Evolutionary conservation across 2,888 invertebrate species (phyloP).

Genomic region (Lumbricus terrestris): DNA sequence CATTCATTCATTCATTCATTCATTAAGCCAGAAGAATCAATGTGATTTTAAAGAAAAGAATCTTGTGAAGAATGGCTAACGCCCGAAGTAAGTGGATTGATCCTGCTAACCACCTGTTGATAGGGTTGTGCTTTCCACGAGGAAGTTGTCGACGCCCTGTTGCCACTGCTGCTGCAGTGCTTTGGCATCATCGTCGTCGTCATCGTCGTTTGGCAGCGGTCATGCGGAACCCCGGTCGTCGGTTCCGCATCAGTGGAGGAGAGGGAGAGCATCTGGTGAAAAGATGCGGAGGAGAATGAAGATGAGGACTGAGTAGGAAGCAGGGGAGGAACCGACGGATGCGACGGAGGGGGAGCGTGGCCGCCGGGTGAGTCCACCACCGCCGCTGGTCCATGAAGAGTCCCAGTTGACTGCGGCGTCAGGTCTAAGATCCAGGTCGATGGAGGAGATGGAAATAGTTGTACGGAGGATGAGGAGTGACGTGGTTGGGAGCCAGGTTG

Average conservation of each 20-base stretch:
- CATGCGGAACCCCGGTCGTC: not conserved
- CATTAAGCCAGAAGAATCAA: too few relatives aligned
- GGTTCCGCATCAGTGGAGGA: not conserved
- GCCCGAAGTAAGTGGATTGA: too few relatives aligned
- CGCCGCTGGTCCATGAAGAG: not conserved
- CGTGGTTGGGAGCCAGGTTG: not conserved
- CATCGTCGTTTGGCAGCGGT: not conserved
- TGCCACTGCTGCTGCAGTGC: too few relatives aligned
- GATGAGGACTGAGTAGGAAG: not conserved
- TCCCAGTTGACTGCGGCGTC: not conserved
- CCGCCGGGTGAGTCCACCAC: not conserved
- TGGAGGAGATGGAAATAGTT: not conserved
- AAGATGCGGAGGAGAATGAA: not conserved
- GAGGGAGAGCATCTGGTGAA: not conserved
- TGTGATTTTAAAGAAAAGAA: too few relatives aligned
- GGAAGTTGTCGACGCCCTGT: not conserved
- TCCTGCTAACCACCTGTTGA: not conserved
- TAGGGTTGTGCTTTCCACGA: not conserved
- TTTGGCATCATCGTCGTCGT: too few relatives aligned
- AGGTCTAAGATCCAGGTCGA: not conserved
- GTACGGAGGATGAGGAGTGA: not conserved
- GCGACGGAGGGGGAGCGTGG: not conserved
- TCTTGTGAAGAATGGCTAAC: not conserved
- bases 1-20: too few relatives aligned
- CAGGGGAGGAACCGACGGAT: not conserved